These are phyloP conservation scores for Rafetus swinhoei DNA, from an alignment of 2,113 vertebrate genomes.

Conservation along the genomic window DNA sequence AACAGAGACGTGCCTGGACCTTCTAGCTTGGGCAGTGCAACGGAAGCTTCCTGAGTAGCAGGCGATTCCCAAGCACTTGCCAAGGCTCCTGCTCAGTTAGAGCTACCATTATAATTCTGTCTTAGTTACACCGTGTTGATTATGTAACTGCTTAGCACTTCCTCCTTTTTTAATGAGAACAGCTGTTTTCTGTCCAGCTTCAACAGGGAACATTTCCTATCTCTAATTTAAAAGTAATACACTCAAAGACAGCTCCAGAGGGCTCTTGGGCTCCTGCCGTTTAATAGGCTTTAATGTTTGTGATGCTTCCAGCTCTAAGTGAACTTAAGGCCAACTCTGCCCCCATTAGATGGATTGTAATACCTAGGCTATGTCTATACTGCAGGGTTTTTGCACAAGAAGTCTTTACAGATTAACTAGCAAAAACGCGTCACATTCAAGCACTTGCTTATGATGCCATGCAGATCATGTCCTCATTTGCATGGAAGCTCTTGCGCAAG, in stretches of 20 bases:
- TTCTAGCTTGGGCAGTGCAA: not conserved
- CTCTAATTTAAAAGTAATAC: constrained; percentile 72
- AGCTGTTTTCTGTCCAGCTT: constrained; percentile 77
- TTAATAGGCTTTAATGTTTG: constrained; percentile 29
- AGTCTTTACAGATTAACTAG: no score
- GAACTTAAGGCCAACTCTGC: not conserved
- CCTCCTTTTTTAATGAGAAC: constrained; percentile 75
- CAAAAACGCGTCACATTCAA: no score
- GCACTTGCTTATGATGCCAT: no score
- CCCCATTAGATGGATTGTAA: constrained; percentile 13
- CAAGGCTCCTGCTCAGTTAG: not conserved
- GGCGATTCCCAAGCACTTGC: not conserved
- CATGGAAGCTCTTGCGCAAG: no score
- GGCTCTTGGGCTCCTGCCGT: constrained; percentile 39
- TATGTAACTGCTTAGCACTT: constrained; percentile 69
- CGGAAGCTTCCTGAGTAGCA: not conserved
- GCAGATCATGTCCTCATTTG: no score
- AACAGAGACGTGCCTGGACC: not conserved
- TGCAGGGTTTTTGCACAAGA: no score
- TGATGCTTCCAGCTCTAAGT: constrained; percentile 34
- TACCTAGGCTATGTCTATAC: not conserved
- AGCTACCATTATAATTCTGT: constrained; percentile 59
- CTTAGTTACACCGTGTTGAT: constrained; percentile 74
- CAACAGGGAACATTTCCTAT: constrained; percentile 63
- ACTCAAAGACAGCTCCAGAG: constrained; percentile 65